Evolutionary conservation across 2,113 vertebrate species (phyloP), one percentile per base, ranked within the genome.

Genomic region (Myxocyprinus asiaticus): DNA sequence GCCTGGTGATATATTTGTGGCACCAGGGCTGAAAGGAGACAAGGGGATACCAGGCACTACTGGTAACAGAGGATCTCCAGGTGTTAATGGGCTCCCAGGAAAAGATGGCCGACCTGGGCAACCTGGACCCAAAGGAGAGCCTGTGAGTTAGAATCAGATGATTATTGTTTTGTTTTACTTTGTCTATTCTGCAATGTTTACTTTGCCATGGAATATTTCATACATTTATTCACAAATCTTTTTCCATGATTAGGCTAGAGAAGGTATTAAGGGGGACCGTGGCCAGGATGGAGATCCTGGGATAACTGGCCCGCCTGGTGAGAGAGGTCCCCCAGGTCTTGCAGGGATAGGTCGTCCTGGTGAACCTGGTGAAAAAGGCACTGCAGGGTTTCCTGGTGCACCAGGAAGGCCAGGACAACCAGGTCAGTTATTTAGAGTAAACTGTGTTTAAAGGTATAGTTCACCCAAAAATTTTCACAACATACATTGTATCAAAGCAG

Each of bases 211-310:
- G 6, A 74, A 59, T 67, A 22, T 73, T 1, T 64, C 17, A 55
- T 17, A 53, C 61, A 33, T 33, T 33, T 33, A 33, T 33, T 66
- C 9, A 67, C 69, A 4, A n/a, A n/a, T 0, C 2, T 67, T 72
- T 12, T 33, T 33, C 22, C 22, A 33, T 33, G 22, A 33, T 33
- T 64, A 99, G 98, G 96, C 95, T 61, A 94, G 87, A 51, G 77
- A 91, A 61, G 96, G 98, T 65, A 81, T 94, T 71, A 99, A 98
- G 88, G 98, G 98, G 89, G 96, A 97, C 1, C 94, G 91, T 65
- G 98, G 98, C 72, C 90, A 78, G n/a, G 85, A 90, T 11, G 98
- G 98, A 43, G 92, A 94, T 43, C 87, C 86, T 62, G 98, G 98
- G 82, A 85, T 86, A 50, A 86, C 72, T 0, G 98, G 98, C 9